Conservation (phyloP, 2,797 vertebrate genomes). For the Urosaurus nigricauda region DNA sequence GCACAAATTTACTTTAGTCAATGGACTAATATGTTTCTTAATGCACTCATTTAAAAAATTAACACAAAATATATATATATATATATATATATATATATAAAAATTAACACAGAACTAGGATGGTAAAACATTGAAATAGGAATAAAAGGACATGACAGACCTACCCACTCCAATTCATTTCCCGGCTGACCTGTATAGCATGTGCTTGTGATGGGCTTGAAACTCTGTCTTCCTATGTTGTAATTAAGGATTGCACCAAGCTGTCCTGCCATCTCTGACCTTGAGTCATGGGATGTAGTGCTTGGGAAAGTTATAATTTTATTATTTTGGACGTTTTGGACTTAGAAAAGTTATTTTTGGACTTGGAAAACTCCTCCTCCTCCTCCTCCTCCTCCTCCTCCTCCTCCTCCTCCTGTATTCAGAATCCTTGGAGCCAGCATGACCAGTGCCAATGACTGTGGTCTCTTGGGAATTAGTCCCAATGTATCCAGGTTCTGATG, state of each 20-base stretch:
- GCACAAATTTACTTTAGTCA: background rate
- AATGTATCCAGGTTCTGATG: no score
- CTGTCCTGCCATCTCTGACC: background rate
- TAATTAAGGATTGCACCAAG: background rate
- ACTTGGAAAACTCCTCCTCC: no score
- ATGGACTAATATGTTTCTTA: background rate
- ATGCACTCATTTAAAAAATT: background rate
- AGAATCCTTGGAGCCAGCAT: no score
- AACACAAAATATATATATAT: background rate
- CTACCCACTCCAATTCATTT: background rate
- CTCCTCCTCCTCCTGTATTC: no score
- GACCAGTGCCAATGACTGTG: no score
- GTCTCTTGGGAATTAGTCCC: no score
- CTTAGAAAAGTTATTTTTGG: no score
- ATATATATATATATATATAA: background rate
- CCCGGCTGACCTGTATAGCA: no score
- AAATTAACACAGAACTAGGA: background rate
- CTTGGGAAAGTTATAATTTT: no score
- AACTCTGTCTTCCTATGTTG: background rate
- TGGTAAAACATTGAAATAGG: background rate
- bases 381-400: no score
- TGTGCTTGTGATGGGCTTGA: background rate
- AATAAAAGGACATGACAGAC: background rate
- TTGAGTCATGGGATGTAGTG: no score
- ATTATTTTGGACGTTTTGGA: no score